These are phyloP conservation scores for Spinibarbus caldwelli DNA, from an alignment of 2,797 vertebrate genomes.

Conservation along the genomic window DNA sequence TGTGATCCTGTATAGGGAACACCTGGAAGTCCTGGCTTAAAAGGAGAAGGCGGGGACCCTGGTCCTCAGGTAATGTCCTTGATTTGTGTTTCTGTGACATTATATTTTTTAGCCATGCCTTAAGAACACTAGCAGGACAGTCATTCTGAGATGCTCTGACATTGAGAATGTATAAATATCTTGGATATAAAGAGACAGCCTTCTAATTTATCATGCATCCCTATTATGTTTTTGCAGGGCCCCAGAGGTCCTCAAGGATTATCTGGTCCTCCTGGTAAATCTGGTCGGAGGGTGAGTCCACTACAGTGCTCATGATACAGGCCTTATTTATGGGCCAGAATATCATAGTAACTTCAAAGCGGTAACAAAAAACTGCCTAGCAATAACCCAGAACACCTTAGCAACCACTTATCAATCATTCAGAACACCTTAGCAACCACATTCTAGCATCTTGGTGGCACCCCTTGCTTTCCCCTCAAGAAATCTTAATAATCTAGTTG, in stretches of 20 bases:
- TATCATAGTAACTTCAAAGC: neutral
- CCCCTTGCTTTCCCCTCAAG: neutral
- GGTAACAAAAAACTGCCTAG: neutral
- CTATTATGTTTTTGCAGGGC: slow-evolving; percentile 74
- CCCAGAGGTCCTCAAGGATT: slow-evolving; percentile 84
- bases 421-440: neutral
- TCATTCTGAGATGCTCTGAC: neutral
- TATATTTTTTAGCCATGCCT: neutral
- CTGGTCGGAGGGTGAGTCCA: slow-evolving; percentile 86
- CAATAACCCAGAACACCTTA: neutral
- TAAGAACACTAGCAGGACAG: neutral
- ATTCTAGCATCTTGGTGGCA: neutral
- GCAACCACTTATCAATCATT: neutral
- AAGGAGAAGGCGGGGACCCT: slow-evolving; percentile 88
- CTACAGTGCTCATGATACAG: neutral
- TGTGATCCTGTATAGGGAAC: slow-evolving; percentile 76
- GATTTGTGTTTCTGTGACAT: neutral
- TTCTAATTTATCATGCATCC: neutral
- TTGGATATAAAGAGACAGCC: neutral
- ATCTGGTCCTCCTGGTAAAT: slow-evolving; percentile 86
- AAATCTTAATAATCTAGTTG: neutral
- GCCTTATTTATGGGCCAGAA: neutral
- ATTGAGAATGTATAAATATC: neutral
- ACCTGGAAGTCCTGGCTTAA: slow-evolving; percentile 83
- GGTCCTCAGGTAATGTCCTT: slow-evolving; percentile 84